Conservation (phyloP, 1,140 invertebrate species). For the Forficula auricularia region DNA sequence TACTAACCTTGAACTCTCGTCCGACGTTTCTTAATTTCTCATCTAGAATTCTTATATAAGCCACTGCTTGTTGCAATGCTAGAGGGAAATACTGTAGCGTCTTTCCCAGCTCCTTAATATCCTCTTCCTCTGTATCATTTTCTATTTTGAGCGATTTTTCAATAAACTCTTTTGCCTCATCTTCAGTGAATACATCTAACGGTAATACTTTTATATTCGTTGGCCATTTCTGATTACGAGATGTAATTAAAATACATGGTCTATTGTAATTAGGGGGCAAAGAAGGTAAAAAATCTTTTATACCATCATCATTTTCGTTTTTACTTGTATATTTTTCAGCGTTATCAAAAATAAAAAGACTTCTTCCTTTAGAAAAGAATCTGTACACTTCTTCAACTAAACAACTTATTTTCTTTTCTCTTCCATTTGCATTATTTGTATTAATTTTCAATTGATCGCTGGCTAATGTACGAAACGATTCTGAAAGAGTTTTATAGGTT, state of each 20-base stretch:
- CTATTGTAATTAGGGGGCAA: neutral
- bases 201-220: constrained; percentile 2
- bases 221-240: constrained; percentile 10
- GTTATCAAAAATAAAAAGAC: constrained; percentile 18
- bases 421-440: constrained; percentile 7
- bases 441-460: constrained; percentile 10
- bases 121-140: constrained; percentile 4
- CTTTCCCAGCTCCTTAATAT: constrained; percentile 8
- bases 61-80: constrained; percentile 11
- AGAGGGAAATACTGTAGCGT: constrained; percentile 13
- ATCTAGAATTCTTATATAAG: constrained; percentile 5
- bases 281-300: constrained; percentile 11
- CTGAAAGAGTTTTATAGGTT: no score
- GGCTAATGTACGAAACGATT: constrained; percentile 13
- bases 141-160: constrained; percentile 9
- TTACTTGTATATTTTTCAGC: constrained; percentile 11
- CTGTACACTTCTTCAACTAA: constrained; percentile 13
- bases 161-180: constrained; percentile 12
- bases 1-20: constrained; percentile 4
- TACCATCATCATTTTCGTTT: constrained; percentile 6
- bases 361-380: constrained; percentile 11
- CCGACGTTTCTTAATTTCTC: constrained; percentile 1
- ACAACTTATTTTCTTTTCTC: constrained; percentile 5
- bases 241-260: constrained; percentile 13
- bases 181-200: constrained; percentile 7